Conservation (phyloP, 1,140 invertebrate species). For the Caenorhabditis inopinata region DNA sequence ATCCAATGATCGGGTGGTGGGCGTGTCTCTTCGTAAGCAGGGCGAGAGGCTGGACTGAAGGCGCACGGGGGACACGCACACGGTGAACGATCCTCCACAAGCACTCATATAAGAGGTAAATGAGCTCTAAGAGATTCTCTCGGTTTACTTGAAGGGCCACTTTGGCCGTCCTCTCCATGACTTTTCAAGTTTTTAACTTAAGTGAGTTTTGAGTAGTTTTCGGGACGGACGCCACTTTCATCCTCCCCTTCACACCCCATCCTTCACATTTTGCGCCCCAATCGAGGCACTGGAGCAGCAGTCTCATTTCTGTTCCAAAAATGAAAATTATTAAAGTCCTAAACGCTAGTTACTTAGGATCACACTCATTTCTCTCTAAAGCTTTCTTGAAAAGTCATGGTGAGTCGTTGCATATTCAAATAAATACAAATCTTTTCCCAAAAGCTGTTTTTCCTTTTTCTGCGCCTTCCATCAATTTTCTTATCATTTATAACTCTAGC, state of each 20-base stretch:
- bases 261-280: constrained; percentile 27
- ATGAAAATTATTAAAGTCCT: not conserved
- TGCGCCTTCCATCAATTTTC: not conserved
- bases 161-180: constrained; percentile 15
- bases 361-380: not conserved
- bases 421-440: not conserved
- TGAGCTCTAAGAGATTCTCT: constrained; percentile 40
- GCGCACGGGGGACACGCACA: constrained; percentile 4
- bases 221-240: constrained; percentile 30
- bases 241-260: constrained; percentile 32
- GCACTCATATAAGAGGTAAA: constrained; percentile 43
- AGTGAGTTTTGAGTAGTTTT: constrained; percentile 39
- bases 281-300: constrained; percentile 18
- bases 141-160: constrained; percentile 39
- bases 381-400: constrained; percentile 21
- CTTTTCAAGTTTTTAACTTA: constrained; percentile 36
- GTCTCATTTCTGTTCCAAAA: constrained; percentile 19
- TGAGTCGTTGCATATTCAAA: not conserved
- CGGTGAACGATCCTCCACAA: constrained; percentile 29
- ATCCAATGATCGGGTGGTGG: not conserved
- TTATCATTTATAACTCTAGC: not conserved
- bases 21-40: not conserved
- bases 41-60: constrained; percentile 16
- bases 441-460: not conserved
- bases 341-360: not conserved